Conservation (phyloP, 2,797 vertebrate genomes). For the Mastacembelus armatus region DNA sequence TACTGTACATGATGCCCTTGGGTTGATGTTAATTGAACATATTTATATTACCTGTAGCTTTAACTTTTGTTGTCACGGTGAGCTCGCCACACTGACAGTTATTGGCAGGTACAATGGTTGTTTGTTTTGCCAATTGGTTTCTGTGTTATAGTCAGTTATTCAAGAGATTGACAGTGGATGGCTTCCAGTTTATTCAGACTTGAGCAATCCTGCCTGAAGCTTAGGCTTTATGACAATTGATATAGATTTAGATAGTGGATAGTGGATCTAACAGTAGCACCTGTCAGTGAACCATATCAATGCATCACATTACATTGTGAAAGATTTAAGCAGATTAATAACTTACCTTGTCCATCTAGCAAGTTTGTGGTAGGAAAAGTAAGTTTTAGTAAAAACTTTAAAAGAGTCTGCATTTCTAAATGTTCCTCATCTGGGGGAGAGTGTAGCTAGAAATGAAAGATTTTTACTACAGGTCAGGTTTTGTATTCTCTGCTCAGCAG, state of each 20-base stretch:
- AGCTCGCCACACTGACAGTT: neutral
- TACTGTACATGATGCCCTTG: neutral
- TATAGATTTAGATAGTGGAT: conserved; percentile 41
- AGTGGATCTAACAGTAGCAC: neutral
- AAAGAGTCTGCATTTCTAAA: neutral
- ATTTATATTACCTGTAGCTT: neutral
- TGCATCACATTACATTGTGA: neutral
- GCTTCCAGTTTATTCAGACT: neutral
- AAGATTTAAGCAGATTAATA: conserved; percentile 31
- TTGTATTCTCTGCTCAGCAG: conserved; percentile 27
- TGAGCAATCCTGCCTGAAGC: neutral
- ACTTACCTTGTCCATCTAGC: too few relatives aligned
- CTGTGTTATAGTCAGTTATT: neutral
- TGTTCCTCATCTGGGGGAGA: neutral
- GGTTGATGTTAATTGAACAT: neutral
- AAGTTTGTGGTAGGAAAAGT: too few relatives aligned
- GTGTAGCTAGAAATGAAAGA: conserved; percentile 8
- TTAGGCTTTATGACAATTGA: neutral
- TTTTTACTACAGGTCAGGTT: conserved; percentile 9
- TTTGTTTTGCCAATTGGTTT: neutral
- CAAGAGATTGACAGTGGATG: neutral
- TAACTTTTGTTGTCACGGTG: conserved; percentile 1
- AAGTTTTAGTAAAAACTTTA: neutral
- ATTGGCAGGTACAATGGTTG: neutral
- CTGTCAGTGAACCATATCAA: conserved; percentile 31